Evolutionary conservation across 1,140 invertebrate species (phyloP).

Genomic region (Drosophila carrolli): DNA sequence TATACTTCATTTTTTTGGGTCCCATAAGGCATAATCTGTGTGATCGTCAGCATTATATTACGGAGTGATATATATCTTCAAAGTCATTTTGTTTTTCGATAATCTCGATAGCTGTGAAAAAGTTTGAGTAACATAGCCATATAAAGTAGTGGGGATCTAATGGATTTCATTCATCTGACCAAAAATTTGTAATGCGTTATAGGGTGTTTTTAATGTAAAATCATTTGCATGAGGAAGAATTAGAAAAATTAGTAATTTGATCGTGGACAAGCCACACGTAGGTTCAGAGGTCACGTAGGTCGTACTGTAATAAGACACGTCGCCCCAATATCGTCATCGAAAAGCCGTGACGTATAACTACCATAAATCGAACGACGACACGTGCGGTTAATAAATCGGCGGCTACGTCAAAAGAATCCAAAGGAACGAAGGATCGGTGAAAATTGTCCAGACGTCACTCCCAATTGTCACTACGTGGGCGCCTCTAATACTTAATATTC

Average conservation of each 20-base stretch:
- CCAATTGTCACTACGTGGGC: constrained; percentile 12
- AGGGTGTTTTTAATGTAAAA: not conserved
- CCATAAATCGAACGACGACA: constrained; percentile 2
- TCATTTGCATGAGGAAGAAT: constrained; percentile 12
- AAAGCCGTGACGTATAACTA: constrained; percentile 20
- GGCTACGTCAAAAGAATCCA: constrained; percentile 8
- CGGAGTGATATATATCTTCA: too few relatives aligned
- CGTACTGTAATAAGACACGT: constrained; percentile 18
- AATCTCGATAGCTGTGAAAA: too few relatives aligned
- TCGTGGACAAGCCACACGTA: constrained; percentile 18
- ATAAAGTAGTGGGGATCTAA: too few relatives aligned
- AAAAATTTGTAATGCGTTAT: too few relatives aligned
- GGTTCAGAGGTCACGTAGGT: constrained; percentile 25
- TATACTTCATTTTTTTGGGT: too few relatives aligned
- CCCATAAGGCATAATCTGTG: too few relatives aligned
- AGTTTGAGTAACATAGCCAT: too few relatives aligned
- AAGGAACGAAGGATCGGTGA: not conserved
- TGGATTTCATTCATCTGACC: too few relatives aligned
- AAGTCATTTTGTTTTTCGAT: too few relatives aligned
- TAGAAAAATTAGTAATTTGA: constrained; percentile 4
- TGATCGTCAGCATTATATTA: too few relatives aligned
- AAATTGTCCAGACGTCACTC: constrained; percentile 8
- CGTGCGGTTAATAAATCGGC: constrained; percentile 8
- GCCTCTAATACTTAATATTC: not conserved
- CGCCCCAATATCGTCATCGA: constrained; percentile 18